These are phyloP conservation scores for Jaculus jaculus DNA, from an alignment of 2,113 vertebrate genomes.

Conservation along the genomic window DNA sequence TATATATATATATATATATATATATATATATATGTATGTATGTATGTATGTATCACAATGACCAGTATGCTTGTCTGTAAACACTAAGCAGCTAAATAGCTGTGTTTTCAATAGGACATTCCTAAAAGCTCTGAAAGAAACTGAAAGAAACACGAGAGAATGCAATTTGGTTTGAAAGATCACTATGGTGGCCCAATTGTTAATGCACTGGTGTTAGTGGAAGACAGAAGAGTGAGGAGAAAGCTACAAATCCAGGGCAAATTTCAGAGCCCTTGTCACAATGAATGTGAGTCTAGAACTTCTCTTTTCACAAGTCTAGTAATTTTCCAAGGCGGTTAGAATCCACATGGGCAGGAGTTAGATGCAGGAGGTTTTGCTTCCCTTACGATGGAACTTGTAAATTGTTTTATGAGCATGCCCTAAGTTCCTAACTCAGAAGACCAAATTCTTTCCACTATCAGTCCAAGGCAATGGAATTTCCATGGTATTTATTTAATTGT, in stretches of 20 bases:
- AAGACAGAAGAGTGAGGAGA: background rate
- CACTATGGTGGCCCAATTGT: background rate
- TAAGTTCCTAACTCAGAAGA: background rate
- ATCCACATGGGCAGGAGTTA: background rate
- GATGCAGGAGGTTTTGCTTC: background rate
- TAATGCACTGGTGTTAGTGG: background rate
- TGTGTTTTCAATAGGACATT: background rate
- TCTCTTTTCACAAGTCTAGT: background rate
- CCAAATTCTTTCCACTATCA: background rate
- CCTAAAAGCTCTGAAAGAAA: background rate
- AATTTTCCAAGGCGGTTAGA: background rate
- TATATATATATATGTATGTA: too few species aligned
- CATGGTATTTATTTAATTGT: too few species aligned
- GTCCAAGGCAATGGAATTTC: background rate
- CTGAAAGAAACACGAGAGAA: background rate
- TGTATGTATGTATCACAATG: too few species aligned
- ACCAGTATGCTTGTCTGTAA: background rate
- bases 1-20: too few species aligned
- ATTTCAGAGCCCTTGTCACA: background rate
- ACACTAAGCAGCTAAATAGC: too few species aligned
- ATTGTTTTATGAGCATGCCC: background rate
- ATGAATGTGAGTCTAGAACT: background rate
- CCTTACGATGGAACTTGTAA: background rate
- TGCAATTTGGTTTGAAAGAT: background rate
- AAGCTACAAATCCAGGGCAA: too few species aligned